phyloP scores from a whole-genome alignment of 2,797 vertebrate genomes.

The Anguilla anguilla region DNA sequence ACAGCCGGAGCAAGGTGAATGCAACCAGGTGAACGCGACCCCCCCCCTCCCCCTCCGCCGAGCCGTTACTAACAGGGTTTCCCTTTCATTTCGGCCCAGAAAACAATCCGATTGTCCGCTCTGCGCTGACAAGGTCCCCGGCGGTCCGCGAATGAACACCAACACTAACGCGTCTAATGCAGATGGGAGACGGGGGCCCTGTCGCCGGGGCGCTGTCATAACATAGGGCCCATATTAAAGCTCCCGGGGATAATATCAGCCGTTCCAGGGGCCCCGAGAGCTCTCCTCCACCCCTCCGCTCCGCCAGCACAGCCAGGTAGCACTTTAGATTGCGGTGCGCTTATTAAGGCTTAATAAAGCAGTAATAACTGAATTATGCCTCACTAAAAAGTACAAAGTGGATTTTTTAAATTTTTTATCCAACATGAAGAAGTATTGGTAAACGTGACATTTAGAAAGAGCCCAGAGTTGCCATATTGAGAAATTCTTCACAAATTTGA shows the following conservation, averaged over 20 bases:
- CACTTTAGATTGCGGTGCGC: background rate
- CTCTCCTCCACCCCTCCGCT: conserved; percentile 30
- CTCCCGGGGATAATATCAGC: background rate
- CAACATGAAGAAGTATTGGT: background rate
- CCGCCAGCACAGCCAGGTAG: background rate
- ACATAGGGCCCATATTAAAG: conserved; percentile 51
- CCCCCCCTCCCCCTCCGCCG: conserved; percentile 31
- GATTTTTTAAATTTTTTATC: background rate
- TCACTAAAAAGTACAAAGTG: background rate
- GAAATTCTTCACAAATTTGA: background rate
- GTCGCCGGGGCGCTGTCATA: conserved; percentile 45
- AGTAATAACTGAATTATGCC: background rate
- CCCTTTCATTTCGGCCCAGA: conserved; percentile 55
- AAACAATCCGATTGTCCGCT: conserved; percentile 57
- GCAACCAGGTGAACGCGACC: conserved; percentile 36
- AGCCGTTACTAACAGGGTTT: conserved; percentile 60
- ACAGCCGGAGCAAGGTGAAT: conserved; percentile 51
- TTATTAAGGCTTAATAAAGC: background rate
- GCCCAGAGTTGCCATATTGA: background rate
- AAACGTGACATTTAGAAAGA: background rate
- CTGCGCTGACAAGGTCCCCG: conserved; percentile 48
- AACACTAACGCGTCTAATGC: conserved; percentile 53
- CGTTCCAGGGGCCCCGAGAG: background rate
- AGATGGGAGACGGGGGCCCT: conserved; percentile 34
- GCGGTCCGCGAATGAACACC: conserved; percentile 45